phyloP scores from a whole-genome alignment of 2,797 vertebrate species.

The Gallinago stenura region DNA sequence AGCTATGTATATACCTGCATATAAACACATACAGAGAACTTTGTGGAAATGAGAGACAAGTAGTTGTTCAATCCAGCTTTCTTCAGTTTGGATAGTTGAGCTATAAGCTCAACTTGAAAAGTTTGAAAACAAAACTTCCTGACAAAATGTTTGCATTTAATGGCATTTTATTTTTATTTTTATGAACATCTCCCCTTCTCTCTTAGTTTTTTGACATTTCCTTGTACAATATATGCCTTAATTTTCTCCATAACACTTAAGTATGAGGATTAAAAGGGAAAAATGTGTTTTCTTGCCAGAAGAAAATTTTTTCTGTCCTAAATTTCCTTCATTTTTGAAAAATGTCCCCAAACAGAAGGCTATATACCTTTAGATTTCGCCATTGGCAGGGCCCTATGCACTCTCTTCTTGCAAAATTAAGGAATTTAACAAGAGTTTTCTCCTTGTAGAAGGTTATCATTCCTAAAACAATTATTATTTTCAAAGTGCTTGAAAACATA shows the following conservation, averaged over 20 bases:
- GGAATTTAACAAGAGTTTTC: not conserved
- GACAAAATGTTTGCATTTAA: slow-evolving; percentile 36
- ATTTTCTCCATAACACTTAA: slow-evolving; percentile 13
- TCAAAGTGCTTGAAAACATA: not conserved
- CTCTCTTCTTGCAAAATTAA: not conserved
- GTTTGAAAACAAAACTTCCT: not conserved
- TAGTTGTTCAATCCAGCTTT: not conserved
- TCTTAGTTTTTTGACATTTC: not conserved
- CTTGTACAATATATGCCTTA: not conserved
- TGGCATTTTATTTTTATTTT: not conserved
- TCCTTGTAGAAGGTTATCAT: not conserved
- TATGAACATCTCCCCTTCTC: not conserved
- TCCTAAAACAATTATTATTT: not conserved
- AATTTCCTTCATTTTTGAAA: slow-evolving; percentile 35
- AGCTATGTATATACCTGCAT: not conserved
- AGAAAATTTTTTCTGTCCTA: not conserved
- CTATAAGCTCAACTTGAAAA: not conserved
- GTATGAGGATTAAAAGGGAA: slow-evolving; percentile 27
- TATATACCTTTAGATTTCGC: not conserved
- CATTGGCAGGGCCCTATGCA: not conserved
- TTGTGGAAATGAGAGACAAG: not conserved
- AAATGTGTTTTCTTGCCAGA: not conserved
- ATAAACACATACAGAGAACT: not conserved
- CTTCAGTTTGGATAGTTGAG: not conserved
- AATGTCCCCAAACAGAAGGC: not conserved